Evolutionary conservation across 1,140 invertebrate genomes (phyloP).

Genomic region (Dreissena polymorpha): DNA sequence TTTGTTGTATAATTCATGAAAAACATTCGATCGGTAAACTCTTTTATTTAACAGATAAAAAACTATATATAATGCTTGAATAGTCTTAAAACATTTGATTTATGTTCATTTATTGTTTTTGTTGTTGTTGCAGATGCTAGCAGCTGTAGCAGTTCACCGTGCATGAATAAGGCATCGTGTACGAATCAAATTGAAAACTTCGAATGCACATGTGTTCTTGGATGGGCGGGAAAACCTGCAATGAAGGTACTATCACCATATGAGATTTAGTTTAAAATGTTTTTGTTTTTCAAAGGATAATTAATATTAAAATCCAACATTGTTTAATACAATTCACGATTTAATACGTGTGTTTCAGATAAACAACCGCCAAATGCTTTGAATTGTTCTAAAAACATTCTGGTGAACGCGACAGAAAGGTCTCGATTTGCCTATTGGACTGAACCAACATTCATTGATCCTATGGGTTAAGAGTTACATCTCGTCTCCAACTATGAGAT

Average conservation of each 20-base stretch:
- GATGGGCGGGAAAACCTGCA: constrained; percentile 12
- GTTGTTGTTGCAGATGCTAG: background rate
- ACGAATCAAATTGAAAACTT: constrained; percentile 6
- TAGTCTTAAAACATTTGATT: too few relatives aligned
- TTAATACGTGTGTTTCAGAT: background rate
- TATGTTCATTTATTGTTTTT: too few relatives aligned
- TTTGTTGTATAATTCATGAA: too few relatives aligned
- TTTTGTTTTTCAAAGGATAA: too few relatives aligned
- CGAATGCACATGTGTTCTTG: background rate
- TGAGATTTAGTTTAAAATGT: too few relatives aligned
- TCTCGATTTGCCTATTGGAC: background rate
- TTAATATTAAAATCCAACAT: too few relatives aligned
- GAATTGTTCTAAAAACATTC: background rate
- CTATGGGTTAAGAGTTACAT: background rate
- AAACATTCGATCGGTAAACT: too few relatives aligned
- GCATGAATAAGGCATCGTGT: constrained; percentile 2
- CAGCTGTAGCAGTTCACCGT: constrained; percentile 1
- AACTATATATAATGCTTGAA: too few relatives aligned
- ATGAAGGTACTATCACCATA: background rate
- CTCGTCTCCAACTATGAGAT: constrained; percentile 25
- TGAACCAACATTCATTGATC: constrained; percentile 6
- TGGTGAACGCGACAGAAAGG: constrained; percentile 11
- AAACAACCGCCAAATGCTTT: background rate
- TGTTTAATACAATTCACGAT: too few relatives aligned
- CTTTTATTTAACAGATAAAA: too few relatives aligned